Percentiles rank a stretch among this genome's conserved stretches.
These are phyloP conservation scores for Hirundo rustica DNA, from an alignment of 2,797 vertebrate species.

Conservation along the genomic window DNA sequence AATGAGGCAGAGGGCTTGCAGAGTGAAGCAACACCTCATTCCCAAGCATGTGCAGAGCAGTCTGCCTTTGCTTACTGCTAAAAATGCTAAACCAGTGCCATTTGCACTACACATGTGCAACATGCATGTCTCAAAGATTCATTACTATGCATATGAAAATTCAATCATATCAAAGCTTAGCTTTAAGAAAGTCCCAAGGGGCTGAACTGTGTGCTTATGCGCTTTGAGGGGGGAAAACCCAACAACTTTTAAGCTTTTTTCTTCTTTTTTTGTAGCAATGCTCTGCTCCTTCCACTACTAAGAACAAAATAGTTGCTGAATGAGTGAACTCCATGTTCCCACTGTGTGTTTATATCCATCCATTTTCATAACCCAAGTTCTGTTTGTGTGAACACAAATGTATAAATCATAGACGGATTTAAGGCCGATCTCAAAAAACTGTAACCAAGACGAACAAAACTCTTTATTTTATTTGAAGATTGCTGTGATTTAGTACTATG, in stretches of 20 bases:
- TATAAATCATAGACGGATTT: not conserved
- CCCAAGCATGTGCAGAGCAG: conserved; percentile 47
- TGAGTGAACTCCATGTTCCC: not conserved
- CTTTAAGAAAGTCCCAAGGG: conserved; percentile 28
- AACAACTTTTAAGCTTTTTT: not conserved
- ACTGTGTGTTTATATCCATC: not conserved
- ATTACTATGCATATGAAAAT: conserved; percentile 47
- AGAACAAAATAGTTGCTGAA: not conserved
- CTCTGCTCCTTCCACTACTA: not conserved
- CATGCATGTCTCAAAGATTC: conserved; percentile 45
- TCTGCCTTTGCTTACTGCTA: conserved; percentile 22
- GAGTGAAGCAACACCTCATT: conserved; percentile 58
- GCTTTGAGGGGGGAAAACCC: not conserved
- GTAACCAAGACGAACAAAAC: not conserved
- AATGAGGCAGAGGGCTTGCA: conserved; percentile 42
- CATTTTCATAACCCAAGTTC: not conserved
- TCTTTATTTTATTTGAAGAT: not conserved
- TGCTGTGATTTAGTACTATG: not conserved
- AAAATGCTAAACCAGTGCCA: not conserved
- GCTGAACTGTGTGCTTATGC: not conserved
- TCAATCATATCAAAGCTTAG: conserved; percentile 57
- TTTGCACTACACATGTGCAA: conserved; percentile 52
- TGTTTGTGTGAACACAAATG: not conserved
- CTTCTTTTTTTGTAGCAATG: not conserved
- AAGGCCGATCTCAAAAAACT: not conserved